phyloP scores from a whole-genome alignment of 2,888 invertebrate species.

The Leucophenga montana region DNA sequence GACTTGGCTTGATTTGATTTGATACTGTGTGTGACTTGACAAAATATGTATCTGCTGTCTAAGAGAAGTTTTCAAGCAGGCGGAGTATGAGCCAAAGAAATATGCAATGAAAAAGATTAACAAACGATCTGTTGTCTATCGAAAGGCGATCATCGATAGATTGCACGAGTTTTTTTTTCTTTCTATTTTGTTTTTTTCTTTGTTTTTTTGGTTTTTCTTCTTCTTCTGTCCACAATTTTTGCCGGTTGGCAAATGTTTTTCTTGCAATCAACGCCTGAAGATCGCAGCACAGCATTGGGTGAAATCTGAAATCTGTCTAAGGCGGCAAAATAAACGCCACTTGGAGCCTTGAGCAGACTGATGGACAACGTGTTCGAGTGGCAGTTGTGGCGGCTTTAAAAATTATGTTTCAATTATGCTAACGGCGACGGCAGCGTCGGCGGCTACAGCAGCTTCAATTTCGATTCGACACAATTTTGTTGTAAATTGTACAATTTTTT shows the following conservation, averaged over 20 bases:
- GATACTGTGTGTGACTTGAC: constrained; percentile 49
- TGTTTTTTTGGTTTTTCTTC: no score
- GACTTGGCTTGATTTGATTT: constrained; percentile 41
- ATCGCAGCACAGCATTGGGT: constrained; percentile 54
- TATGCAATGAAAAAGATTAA: constrained; percentile 64
- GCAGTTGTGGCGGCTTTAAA: constrained; percentile 55
- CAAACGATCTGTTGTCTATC: constrained; percentile 46
- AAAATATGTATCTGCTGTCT: constrained; percentile 47
- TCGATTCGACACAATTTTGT: constrained; percentile 6
- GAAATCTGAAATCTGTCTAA: constrained; percentile 47
- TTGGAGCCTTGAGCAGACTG: constrained; percentile 13
- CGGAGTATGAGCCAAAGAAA: constrained; percentile 17
- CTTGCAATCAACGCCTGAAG: constrained; percentile 24
- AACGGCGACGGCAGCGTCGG: constrained; percentile 38
- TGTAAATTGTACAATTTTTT: not conserved
- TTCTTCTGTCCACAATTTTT: no score
- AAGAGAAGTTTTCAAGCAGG: not conserved
- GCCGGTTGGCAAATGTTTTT: no score
- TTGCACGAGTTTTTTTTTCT: not conserved
- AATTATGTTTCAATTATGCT: constrained; percentile 65
- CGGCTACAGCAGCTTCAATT: not conserved
- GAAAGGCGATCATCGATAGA: constrained; percentile 12
- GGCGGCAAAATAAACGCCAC: not conserved
- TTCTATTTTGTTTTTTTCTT: no score
- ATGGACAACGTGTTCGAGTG: constrained; percentile 54